These are phyloP conservation scores for Scolopax rusticola DNA, from an alignment of 2,797 vertebrate genomes.

Conservation along the genomic window DNA sequence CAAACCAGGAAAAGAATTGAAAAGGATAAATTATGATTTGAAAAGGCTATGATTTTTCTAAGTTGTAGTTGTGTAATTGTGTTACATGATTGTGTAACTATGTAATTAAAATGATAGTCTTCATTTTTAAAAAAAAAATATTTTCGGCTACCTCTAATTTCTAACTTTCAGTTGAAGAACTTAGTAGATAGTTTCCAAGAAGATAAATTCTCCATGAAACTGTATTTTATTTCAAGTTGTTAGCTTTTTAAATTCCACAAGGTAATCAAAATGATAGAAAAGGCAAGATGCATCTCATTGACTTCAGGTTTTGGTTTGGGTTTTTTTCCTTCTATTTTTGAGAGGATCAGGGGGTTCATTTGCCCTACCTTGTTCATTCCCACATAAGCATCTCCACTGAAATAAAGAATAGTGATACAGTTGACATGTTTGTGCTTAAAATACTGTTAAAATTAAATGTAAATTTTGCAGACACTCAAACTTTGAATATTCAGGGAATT, in stretches of 20 bases:
- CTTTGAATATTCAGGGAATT: neutral
- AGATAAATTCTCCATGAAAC: neutral
- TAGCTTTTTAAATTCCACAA: neutral
- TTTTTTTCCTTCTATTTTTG: accelerated
- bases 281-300: neutral
- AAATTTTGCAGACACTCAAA: neutral
- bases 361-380: neutral
- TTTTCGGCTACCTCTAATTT: neutral
- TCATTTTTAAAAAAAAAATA: neutral
- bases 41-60: neutral
- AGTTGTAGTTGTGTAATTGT: neutral
- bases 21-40: neutral
- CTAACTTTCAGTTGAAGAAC: neutral
- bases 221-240: neutral
- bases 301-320: neutral
- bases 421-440: neutral
- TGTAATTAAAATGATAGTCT: neutral
- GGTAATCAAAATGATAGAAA: neutral
- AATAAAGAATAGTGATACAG: neutral
- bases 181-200: neutral
- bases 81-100: neutral
- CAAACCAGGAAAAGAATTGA: neutral
- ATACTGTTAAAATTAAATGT: neutral
- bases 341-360: neutral
- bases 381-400: neutral